phyloP scores from a whole-genome alignment of 2,113 vertebrate genomes.

The Erpornis zantholeuca region DNA sequence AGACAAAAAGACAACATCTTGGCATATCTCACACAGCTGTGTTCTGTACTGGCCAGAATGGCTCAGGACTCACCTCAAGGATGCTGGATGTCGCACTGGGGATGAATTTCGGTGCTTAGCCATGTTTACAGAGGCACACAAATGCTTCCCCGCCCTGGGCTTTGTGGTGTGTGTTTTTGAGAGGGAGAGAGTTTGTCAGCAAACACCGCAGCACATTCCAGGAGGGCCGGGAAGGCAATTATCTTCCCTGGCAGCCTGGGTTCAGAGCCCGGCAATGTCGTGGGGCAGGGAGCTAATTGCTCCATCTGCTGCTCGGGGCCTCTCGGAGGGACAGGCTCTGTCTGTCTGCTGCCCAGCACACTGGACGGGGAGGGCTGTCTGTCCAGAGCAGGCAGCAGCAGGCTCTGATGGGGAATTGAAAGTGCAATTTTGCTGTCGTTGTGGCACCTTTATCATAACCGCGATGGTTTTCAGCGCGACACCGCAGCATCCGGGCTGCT shows the following conservation, averaged over 20 bases:
- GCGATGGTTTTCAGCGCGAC: neutral
- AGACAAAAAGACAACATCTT: neutral
- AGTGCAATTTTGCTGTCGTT: neutral
- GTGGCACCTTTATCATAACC: neutral
- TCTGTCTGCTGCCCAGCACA: neutral
- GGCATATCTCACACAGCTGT: neutral
- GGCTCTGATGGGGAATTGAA: accelerated
- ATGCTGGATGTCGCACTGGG: neutral
- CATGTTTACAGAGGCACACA: neutral
- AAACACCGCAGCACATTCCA: neutral
- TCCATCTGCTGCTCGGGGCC: slow-evolving; percentile 38
- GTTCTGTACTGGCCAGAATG: neutral
- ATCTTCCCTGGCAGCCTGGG: neutral
- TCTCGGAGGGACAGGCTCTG: neutral
- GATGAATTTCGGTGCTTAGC: neutral
- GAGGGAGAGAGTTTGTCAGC: slow-evolving; percentile 11
- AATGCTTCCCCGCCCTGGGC: neutral
- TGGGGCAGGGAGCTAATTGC: slow-evolving; percentile 22
- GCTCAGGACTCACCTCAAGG: neutral
- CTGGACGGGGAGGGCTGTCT: accelerated
- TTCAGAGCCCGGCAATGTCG: neutral
- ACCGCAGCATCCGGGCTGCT: accelerated
- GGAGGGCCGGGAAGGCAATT: slow-evolving; percentile 11
- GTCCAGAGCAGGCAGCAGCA: neutral
- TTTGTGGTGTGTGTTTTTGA: neutral